Evolutionary conservation across 2,888 invertebrate species (phyloP), one percentile per base, ranked within the genome.

Genomic region (Andrena praecox): DNA sequence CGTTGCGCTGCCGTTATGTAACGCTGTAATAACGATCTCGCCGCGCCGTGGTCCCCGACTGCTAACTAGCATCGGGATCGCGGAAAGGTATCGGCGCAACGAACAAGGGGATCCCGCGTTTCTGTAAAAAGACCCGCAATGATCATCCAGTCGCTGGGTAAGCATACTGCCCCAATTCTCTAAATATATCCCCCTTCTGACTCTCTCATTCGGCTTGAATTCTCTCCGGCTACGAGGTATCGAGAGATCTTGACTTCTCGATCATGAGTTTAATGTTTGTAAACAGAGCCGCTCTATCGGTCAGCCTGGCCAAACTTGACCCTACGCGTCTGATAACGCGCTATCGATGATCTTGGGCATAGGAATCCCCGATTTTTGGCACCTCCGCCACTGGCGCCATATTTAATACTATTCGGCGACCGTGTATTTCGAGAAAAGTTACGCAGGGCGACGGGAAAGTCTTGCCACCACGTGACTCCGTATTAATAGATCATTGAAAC

Each of bases 191-290:
- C 29, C 80, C 73, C 82, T 87, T 87, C 85, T 68, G 81, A 88
- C 89, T 79, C 73, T 89, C 90, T 88, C 87, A 54, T 87, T 83
- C 83, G 80, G 74, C 84, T 56, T 85, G 86, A 88, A 90, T 88
- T 85, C 86, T 62, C 73, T 71, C 78, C 67, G 86, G 88, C 87
- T 16, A 85, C 87, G 86, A 86, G 31, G 20, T 88, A 89, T 89
- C 89, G 89, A 87, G 89, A 91, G 91, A 90, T 93, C 91, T 92
- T 92, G 91, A 93, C 92, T 86, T 93, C 91, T 90, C 90, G 90
- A 91, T 89, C 89, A 90, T 85, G 88, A 91, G 92, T 93, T 93
- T 82, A 50, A 70, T 92, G 91, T 93, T 93, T 92, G 93, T 92
- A 93, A 93, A 93, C 92, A 92, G 89, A 79, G 81, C 82, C 72